Evolutionary conservation across 2,113 vertebrate species (phyloP).

Genomic region (Vombatus ursinus): DNA sequence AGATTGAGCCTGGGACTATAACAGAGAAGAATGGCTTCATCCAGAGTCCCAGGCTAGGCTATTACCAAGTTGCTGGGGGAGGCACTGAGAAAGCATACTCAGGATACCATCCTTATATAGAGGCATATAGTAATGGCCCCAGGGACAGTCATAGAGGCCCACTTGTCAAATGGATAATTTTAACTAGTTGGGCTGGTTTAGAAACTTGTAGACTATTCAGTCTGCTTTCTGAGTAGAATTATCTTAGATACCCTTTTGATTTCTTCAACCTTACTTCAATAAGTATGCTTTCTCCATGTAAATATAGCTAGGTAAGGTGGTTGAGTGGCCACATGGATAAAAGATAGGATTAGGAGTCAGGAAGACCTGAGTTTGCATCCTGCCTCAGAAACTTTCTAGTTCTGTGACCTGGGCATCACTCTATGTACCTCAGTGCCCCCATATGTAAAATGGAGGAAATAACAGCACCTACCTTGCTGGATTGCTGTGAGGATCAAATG

Average conservation of each 20-base stretch:
- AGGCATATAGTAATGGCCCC: background rate
- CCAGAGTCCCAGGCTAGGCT: too few species aligned
- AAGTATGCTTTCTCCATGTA: background rate
- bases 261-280: background rate
- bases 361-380: background rate
- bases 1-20: too few species aligned
- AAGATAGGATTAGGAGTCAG: background rate
- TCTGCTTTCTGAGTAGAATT: background rate
- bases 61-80: too few species aligned
- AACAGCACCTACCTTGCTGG: background rate
- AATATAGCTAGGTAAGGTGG: background rate
- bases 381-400: background rate
- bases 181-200: background rate
- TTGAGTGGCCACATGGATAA: background rate
- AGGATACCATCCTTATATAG: background rate
- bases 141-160: background rate
- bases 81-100: background rate
- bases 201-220: background rate
- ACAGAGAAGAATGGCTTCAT: too few species aligned
- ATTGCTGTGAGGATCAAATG: background rate
- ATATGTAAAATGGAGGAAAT: background rate
- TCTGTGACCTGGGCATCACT: background rate
- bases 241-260: background rate
- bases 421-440: background rate
- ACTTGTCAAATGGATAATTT: background rate